A percentile compares a stretch with the other conserved stretches of the same genome.
phyloP scores from a whole-genome alignment of 2,113 vertebrate genomes.

The Prochilodus magdalenae region DNA sequence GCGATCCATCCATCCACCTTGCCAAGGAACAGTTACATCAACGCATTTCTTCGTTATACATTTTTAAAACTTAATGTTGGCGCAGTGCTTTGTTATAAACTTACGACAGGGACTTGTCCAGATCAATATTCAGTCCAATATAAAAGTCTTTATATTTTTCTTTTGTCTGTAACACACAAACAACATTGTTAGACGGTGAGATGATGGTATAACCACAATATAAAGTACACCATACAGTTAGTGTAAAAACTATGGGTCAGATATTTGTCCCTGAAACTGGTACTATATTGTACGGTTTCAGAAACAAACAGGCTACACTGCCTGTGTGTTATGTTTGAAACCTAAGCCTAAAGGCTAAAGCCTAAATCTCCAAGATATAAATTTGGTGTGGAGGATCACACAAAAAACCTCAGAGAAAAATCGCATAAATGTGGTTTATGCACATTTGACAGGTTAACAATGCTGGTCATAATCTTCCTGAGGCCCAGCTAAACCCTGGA shows the following conservation, averaged over 20 bases:
- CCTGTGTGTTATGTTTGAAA: too few species aligned
- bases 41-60: background rate
- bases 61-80: background rate
- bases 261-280: too few species aligned
- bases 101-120: conserved; percentile 87
- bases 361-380: too few species aligned
- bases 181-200: conserved; percentile 9
- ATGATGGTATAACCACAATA: background rate
- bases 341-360: too few species aligned
- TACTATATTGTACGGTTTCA: too few species aligned
- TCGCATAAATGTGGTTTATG: too few species aligned
- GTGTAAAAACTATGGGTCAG: background rate
- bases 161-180: conserved; percentile 71
- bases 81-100: conserved; percentile 54
- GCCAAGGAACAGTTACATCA: background rate
- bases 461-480: too few species aligned
- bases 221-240: background rate
- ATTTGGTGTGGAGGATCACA: too few species aligned
- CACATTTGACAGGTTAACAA: too few species aligned
- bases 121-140: conserved; percentile 86
- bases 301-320: too few species aligned
- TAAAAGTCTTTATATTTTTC: conserved; percentile 69
- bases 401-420: too few species aligned
- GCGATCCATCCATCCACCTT: conserved; percentile 90
- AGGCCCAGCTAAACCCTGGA: too few species aligned